Percentiles rank a stretch among this genome's conserved stretches.
These are phyloP conservation scores for Jordanella pulchra DNA, from an alignment of 2,797 vertebrate genomes.

Conservation along the genomic window DNA sequence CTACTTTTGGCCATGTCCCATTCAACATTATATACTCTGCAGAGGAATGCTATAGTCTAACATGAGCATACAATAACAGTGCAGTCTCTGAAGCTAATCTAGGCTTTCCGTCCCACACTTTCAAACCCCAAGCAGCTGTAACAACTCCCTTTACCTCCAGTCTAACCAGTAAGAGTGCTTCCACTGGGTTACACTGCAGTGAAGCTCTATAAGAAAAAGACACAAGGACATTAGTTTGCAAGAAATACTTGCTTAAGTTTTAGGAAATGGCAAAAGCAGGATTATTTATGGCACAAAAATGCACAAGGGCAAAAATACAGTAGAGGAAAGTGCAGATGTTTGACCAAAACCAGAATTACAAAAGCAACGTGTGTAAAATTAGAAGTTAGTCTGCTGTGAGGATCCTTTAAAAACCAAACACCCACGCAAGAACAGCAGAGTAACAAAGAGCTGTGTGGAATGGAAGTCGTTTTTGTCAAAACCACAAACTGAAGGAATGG, in stretches of 20 bases:
- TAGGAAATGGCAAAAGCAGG: not conserved
- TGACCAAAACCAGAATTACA: constrained; percentile 54
- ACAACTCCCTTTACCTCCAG: constrained; percentile 53
- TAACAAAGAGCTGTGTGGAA: constrained; percentile 45
- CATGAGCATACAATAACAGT: constrained; percentile 65
- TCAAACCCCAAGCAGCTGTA: constrained; percentile 51
- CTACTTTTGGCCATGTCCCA: not conserved
- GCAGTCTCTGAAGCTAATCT: constrained; percentile 33
- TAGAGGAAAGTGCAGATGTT: constrained; percentile 55
- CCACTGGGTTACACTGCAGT: not conserved
- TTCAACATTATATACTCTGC: not conserved
- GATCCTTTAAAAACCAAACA: constrained; percentile 15
- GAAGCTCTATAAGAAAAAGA: not conserved
- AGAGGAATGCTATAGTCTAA: constrained; percentile 15
- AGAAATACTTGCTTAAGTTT: not conserved
- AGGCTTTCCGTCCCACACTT: constrained; percentile 53
- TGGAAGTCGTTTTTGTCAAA: constrained; percentile 74
- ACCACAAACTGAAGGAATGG: constrained; percentile 62
- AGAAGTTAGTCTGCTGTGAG: constrained; percentile 48
- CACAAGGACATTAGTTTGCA: not conserved
- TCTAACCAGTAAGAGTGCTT: constrained; percentile 31
- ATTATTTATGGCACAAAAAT: constrained; percentile 46
- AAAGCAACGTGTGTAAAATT: constrained; percentile 50
- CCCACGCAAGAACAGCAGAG: constrained; percentile 25
- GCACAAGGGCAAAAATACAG: constrained; percentile 34